phyloP scores from a whole-genome alignment of 2,888 invertebrate genomes.

The Hartigia nigra region DNA sequence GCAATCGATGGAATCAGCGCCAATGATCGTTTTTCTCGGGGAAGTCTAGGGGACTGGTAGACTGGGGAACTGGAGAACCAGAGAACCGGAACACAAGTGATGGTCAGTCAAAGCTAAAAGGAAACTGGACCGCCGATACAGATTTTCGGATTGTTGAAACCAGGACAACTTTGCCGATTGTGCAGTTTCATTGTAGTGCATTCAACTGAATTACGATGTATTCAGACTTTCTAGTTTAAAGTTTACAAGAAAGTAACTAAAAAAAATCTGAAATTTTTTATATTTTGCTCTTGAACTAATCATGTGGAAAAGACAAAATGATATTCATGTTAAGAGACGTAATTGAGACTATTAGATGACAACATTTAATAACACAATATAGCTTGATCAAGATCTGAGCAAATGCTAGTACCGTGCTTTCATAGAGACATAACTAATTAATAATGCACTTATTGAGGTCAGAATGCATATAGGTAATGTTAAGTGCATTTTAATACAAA shows the following conservation, averaged over 20 bases:
- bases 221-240: neutral
- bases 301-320: neutral
- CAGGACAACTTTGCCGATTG: neutral
- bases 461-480: neutral
- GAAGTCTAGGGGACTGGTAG: neutral
- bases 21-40: neutral
- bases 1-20: neutral
- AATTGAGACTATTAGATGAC: neutral
- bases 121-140: neutral
- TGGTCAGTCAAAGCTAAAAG: neutral
- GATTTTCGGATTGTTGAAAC: neutral
- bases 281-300: neutral
- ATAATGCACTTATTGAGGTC: neutral
- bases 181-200: neutral
- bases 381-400: neutral
- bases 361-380: neutral
- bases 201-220: neutral
- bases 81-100: neutral
- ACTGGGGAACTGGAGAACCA: neutral
- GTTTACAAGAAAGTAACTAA: neutral
- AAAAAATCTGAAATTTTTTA: neutral
- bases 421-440: neutral
- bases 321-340: neutral
- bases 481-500: neutral
- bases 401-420: neutral